These are phyloP conservation scores for Hippocampus zosterae DNA, from an alignment of 2,113 vertebrate species.

Conservation along the genomic window DNA sequence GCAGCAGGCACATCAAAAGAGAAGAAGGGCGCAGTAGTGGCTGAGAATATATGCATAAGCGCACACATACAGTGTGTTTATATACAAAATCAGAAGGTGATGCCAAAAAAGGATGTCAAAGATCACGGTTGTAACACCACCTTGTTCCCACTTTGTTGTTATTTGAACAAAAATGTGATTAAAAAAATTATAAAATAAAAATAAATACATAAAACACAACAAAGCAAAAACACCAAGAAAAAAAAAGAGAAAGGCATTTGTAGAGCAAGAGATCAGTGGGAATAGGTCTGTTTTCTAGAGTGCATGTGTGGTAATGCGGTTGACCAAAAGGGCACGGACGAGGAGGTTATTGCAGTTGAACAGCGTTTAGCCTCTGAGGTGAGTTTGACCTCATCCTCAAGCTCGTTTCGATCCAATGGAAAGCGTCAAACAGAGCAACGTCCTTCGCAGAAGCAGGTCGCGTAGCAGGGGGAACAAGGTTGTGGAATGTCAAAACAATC, in stretches of 20 bases:
- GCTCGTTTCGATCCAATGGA: slow-evolving; percentile 21
- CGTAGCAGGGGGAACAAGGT: slow-evolving; percentile 29
- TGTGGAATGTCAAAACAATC: slow-evolving; percentile 51
- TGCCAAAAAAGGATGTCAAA: slow-evolving; percentile 64
- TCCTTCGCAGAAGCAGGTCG: slow-evolving; percentile 41
- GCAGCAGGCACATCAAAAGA: slow-evolving; percentile 46
- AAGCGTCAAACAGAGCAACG: slow-evolving; percentile 23
- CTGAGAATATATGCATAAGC: slow-evolving; percentile 59
- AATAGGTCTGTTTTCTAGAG: slow-evolving; percentile 15
- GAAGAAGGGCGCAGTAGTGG: slow-evolving; percentile 21
- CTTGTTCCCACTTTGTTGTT: slow-evolving; percentile 19
- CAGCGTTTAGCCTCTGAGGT: slow-evolving; percentile 24
- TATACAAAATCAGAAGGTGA: slow-evolving; percentile 71
- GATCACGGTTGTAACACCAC: slow-evolving; percentile 75
- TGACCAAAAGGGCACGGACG: slow-evolving; percentile 6
- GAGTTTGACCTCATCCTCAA: slow-evolving; percentile 12
- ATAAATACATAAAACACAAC: slow-evolving; percentile 22
- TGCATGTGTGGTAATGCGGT: slow-evolving; percentile 25
- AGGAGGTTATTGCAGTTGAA: slow-evolving; percentile 19
- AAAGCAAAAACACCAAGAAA: slow-evolving; percentile 10
- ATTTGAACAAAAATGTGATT: slow-evolving; percentile 47
- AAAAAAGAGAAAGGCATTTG: slow-evolving; percentile 22
- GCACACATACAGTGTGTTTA: slow-evolving; percentile 64
- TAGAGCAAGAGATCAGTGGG: slow-evolving; percentile 31
- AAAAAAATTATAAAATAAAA: slow-evolving; percentile 31